A percentile compares a stretch with the other conserved stretches of the same genome.
Conservation (phyloP, 2,888 invertebrate genomes). For the Helicoverpa assulta region DNA sequence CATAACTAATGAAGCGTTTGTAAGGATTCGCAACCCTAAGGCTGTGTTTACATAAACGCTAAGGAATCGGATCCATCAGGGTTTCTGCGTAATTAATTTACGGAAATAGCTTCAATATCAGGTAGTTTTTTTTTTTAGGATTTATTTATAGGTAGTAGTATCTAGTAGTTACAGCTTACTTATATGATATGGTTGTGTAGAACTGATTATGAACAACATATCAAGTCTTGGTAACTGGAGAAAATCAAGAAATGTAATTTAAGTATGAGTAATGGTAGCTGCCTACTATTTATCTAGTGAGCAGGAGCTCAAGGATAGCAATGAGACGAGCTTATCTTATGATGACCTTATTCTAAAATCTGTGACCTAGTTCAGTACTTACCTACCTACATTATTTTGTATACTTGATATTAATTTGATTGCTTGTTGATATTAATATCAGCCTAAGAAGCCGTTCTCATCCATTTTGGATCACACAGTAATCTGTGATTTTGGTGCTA, state of each 20-base stretch:
- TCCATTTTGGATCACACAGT: too few relatives aligned
- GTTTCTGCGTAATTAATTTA: slow-evolving; percentile 15
- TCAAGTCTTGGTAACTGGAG: too few relatives aligned
- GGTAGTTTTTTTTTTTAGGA: too few relatives aligned
- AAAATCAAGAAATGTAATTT: too few relatives aligned
- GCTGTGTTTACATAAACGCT: slow-evolving; percentile 62
- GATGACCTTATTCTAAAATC: not conserved
- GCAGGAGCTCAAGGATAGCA: not conserved
- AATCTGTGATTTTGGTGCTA: too few relatives aligned
- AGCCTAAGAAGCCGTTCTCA: too few relatives aligned
- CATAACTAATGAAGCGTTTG: slow-evolving; percentile 62
- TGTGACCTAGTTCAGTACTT: not conserved
- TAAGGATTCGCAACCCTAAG: slow-evolving; percentile 70
- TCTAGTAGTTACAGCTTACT: too few relatives aligned
- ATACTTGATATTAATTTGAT: not conserved
- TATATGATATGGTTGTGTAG: too few relatives aligned
- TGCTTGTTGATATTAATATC: too few relatives aligned
- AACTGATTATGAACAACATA: too few relatives aligned
- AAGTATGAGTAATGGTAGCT: not conserved
- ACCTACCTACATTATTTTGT: not conserved
- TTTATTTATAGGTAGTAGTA: too few relatives aligned
- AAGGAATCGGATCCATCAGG: slow-evolving; percentile 32
- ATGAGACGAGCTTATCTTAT: not conserved
- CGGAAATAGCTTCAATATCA: too few relatives aligned
- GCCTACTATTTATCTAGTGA: not conserved